These are phyloP conservation scores for Steinernema hermaphroditum DNA, from an alignment of 2,888 invertebrate species.

Conservation along the genomic window DNA sequence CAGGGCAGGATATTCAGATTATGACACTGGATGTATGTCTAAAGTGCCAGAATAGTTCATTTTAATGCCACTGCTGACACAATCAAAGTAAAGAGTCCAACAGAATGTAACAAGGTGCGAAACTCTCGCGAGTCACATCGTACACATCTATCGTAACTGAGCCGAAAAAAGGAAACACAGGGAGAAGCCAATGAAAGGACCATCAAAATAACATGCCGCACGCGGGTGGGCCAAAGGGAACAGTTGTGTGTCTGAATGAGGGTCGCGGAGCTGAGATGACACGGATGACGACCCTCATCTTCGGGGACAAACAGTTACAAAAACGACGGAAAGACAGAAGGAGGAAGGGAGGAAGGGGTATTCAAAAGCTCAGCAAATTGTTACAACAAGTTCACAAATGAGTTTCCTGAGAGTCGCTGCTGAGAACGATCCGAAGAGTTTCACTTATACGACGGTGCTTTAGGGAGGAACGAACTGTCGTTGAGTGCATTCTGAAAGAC, in stretches of 20 bases:
- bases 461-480: slow-evolving; percentile 33
- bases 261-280: background rate
- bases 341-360: background rate
- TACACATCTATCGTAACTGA: background rate
- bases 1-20: no score
- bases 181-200: slow-evolving; percentile 8
- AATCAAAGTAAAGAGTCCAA: no score
- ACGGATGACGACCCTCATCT: slow-evolving; percentile 4
- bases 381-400: slow-evolving; percentile 50
- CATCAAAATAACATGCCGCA: slow-evolving; percentile 27
- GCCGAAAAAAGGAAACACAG: slow-evolving; percentile 13
- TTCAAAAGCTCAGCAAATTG: background rate
- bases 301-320: slow-evolving; percentile 15
- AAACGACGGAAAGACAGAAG: slow-evolving; percentile 3
- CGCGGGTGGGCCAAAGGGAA: slow-evolving; percentile 8
- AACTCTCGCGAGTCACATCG: background rate
- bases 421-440: slow-evolving; percentile 66
- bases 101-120: no score
- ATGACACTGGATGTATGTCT: no score
- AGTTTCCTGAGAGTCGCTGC: slow-evolving; percentile 67
- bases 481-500: slow-evolving; percentile 34
- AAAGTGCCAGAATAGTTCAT: no score
- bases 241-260: slow-evolving; percentile 7
- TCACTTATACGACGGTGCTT: slow-evolving; percentile 60
- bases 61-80: no score